Evolutionary conservation across 2,888 invertebrate species (phyloP), one percentile per base, ranked within the genome.

Genomic region (Athalia circularis): DNA sequence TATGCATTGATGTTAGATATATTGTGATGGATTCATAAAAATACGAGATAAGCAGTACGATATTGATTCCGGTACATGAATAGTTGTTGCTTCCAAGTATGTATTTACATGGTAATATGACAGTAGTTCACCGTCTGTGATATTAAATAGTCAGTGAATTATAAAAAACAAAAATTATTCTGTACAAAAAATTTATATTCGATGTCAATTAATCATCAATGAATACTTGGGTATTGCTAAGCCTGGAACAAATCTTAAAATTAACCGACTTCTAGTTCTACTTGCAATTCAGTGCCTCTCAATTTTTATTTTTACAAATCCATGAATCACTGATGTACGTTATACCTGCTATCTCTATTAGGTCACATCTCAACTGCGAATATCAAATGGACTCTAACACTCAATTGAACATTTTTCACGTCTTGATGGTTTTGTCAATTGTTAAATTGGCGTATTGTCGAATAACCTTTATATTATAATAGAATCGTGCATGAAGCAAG

Each of bases 1-100:
- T 83, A 82, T 81, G 81, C 81, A 80, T 79, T 82, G 67, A 76
- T 77, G 77, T 74, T 77, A 75, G 80, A 68, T 80, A 79, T 75
- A 78, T 78, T 77, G 68, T 79, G 70, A 78, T 70, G 72, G 57
- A 74, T 78, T 70, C 64, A 64, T 65, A 65, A 67, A 48, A 65
- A 77, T 65, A 65, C 5, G 13, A 50, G 11, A 52, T n/a, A 9
- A 48, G 62, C 50, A 29, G 47, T 72, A 65, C n/a, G 11, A 15
- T 65, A 65, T 15, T 65, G 1, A 11, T 64, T 64, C 7, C 29
- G 29, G 64, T 64, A 64, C 43, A 43, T 45, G 45, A n/a, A 65
- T 48, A 65, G 47, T 9, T 48, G 68, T 29, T 54, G 54, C 52
- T 13, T 3, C 29, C 50, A 9, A 3, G 8, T 54, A 9, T 43